phyloP scores from a whole-genome alignment of 2,113 vertebrate genomes.

The Ochotona princeps region DNA sequence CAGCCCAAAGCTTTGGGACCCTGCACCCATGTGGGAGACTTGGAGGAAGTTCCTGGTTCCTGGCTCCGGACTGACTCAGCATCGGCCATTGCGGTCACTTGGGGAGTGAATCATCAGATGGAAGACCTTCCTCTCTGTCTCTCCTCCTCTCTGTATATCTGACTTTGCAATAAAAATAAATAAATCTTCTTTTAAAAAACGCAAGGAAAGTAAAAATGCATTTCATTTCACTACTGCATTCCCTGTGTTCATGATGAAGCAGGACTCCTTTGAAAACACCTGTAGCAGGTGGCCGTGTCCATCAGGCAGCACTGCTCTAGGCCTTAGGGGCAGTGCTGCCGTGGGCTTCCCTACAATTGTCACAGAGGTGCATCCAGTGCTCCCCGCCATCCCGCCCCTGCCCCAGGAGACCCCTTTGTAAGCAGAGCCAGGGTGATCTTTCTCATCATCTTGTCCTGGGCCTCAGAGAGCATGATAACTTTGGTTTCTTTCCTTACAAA shows the following conservation, averaged over 20 bases:
- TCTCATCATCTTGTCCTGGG: background rate
- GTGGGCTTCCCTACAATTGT: background rate
- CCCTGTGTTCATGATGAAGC: background rate
- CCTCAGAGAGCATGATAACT: background rate
- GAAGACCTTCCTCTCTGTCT: no score
- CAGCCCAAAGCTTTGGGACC: no score
- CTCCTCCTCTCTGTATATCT: no score
- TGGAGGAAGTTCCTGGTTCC: no score
- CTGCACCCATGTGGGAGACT: no score
- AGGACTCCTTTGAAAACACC: background rate
- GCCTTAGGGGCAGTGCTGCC: background rate
- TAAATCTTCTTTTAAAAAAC: background rate
- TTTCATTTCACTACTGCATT: background rate
- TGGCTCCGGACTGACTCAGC: no score
- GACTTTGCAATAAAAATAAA: no score
- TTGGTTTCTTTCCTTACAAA: background rate
- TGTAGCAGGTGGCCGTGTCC: background rate
- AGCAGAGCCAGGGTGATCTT: background rate
- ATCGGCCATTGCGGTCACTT: no score
- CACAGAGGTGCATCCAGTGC: background rate
- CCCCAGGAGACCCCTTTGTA: background rate
- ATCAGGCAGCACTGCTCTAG: background rate
- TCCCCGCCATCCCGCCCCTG: no score
- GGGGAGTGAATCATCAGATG: no score
- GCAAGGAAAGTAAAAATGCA: background rate